phyloP scores from a whole-genome alignment of 2,113 vertebrate species.

The Alaudala cheleensis region DNA sequence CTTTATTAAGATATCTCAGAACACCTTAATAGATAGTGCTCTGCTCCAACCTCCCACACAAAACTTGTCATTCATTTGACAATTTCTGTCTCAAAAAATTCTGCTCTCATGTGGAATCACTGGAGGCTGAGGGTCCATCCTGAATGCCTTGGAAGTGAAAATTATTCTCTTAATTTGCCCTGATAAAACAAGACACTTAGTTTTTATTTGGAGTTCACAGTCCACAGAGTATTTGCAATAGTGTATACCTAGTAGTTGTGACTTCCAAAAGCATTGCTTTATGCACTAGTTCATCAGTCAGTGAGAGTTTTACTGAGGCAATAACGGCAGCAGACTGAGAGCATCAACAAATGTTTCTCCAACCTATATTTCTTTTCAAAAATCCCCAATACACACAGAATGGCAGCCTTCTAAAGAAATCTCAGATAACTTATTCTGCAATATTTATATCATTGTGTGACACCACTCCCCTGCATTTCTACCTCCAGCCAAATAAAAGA shows the following conservation, averaged over 20 bases:
- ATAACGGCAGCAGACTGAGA: background rate
- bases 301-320: background rate
- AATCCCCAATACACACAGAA: background rate
- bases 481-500: background rate
- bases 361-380: background rate
- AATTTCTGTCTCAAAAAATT: background rate
- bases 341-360: background rate
- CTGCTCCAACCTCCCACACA: background rate
- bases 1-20: background rate
- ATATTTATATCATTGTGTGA: background rate
- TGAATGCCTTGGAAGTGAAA: background rate
- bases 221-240: background rate
- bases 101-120: background rate
- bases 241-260: accelerated
- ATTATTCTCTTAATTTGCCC: background rate
- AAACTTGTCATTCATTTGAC: background rate
- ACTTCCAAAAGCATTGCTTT: background rate
- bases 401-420: background rate
- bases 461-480: background rate
- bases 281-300: background rate
- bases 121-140: background rate
- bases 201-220: background rate
- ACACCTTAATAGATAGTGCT: background rate
- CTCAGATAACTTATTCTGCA: background rate
- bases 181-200: background rate